Evolutionary conservation across 2,113 vertebrate genomes (phyloP), one percentile per base, ranked within the genome.

Genomic region (Pollimyrus isidori): DNA sequence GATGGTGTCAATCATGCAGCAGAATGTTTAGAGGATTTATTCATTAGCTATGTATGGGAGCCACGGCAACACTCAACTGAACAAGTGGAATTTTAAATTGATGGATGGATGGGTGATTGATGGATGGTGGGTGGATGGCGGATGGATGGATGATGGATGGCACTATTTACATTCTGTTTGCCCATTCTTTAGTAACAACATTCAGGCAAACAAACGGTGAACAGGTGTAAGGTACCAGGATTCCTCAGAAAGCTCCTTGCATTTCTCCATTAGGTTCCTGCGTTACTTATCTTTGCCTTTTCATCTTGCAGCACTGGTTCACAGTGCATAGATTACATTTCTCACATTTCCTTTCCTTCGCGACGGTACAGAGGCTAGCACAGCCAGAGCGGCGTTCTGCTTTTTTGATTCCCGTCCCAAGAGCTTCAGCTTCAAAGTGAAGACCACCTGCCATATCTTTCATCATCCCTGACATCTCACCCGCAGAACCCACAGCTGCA

Each of bases 361-460:
- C 87, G 39, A 84, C 86, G 62, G 62, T 88, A 45, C 50, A n/a
- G 83, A 87, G 82, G 30, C 49, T 48, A 82, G 88, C 89, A 46
- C 65, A 39, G 52, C 46, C 19, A 76, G 35, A 50, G 58, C 46
- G 21, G 87, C 82, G 91, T 86, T 90, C 92, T 93, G 92, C 50
- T 69, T 88, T 82, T 95, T 94, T 95, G 94, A 95, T 94, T 94
- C 90, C 26, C 76, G 91, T 93, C 93, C 90, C 91, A 82, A 56
- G 91, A 92, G 92, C n/a, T n/a, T n/a, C n/a, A 91, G 93, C 94
- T 94, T 95, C 93, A 95, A 95, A 95, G 94, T 92, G 89, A 92
- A 94, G 93, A 93, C 93, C 93, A 94, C 94, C 94, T 95, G 93
- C 94, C 92, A 93, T 89, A 91, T 92, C 95, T 95, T 96, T 96